Conservation (phyloP, 2,888 invertebrate genomes). For the Apodemia duryi region DNA sequence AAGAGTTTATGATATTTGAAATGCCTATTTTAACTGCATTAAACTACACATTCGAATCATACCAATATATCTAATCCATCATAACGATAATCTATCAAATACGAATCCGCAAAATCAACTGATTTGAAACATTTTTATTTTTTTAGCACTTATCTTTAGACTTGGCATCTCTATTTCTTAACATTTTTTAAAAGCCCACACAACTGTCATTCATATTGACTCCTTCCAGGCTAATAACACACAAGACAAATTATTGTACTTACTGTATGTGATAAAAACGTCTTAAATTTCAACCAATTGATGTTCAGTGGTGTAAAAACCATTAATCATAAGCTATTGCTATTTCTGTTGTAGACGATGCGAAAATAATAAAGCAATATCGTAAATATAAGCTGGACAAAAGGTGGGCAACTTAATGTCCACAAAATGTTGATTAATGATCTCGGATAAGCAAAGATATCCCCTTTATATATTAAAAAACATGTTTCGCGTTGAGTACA, state of each 20-base stretch:
- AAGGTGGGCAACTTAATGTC: constrained; percentile 6
- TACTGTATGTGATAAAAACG: background rate
- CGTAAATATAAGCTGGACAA: constrained; percentile 11
- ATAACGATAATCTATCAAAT: too few species aligned
- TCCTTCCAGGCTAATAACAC: too few species aligned
- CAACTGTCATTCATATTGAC: too few species aligned
- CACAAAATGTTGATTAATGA: background rate
- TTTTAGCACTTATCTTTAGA: too few species aligned
- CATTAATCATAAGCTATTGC: constrained; percentile 10
- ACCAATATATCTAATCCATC: too few species aligned
- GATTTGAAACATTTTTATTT: too few species aligned
- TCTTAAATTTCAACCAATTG: background rate
- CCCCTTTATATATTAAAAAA: background rate
- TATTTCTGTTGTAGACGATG: background rate
- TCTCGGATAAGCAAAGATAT: background rate
- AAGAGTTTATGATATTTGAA: too few species aligned
- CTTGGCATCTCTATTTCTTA: too few species aligned
- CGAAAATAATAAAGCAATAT: constrained; percentile 6
- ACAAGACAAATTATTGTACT: constrained; percentile 6
- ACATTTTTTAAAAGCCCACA: too few species aligned
- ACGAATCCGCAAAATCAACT: too few species aligned
- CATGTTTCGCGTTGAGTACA: background rate
- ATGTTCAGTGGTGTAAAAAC: background rate
- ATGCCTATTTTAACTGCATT: too few species aligned
- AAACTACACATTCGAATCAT: too few species aligned